Conservation (phyloP, 1,140 invertebrate species). For the Lethocerus indicus region DNA sequence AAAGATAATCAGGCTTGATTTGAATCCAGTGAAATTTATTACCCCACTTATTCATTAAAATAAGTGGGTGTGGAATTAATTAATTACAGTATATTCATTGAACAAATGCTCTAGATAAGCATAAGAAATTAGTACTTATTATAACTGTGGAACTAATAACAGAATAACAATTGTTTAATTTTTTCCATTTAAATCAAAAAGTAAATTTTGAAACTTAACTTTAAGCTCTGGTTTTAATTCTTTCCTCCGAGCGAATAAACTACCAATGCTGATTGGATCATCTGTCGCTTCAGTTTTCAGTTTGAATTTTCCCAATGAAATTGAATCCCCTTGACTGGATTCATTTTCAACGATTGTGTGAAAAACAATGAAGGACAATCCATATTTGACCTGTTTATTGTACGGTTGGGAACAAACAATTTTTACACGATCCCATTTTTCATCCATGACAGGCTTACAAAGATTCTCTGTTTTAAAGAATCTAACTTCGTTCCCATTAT, state of each 20-base stretch:
- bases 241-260: constrained; percentile 31
- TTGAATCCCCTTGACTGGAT: constrained; percentile 12
- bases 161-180: too few species aligned
- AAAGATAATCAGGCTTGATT: too few species aligned
- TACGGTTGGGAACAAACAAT: constrained; percentile 75
- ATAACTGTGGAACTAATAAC: too few species aligned
- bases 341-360: constrained; percentile 17
- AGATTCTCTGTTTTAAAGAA: constrained; percentile 53
- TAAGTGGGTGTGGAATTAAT: too few species aligned
- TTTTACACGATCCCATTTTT: constrained; percentile 72
- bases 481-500: constrained; percentile 48
- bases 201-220: too few species aligned
- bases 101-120: too few species aligned
- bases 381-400: constrained; percentile 61
- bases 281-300: constrained; percentile 32
- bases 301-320: constrained; percentile 35
- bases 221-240: constrained; percentile 15
- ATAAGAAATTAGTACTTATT: too few species aligned
- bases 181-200: too few species aligned
- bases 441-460: constrained; percentile 28
- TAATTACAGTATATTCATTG: too few species aligned
- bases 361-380: constrained; percentile 61
- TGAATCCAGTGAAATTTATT: too few species aligned
- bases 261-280: constrained; percentile 29
- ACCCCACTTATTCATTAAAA: too few species aligned